phyloP scores from a whole-genome alignment of 2,113 vertebrate genomes.

The Xiphorhynchus elegans region DNA sequence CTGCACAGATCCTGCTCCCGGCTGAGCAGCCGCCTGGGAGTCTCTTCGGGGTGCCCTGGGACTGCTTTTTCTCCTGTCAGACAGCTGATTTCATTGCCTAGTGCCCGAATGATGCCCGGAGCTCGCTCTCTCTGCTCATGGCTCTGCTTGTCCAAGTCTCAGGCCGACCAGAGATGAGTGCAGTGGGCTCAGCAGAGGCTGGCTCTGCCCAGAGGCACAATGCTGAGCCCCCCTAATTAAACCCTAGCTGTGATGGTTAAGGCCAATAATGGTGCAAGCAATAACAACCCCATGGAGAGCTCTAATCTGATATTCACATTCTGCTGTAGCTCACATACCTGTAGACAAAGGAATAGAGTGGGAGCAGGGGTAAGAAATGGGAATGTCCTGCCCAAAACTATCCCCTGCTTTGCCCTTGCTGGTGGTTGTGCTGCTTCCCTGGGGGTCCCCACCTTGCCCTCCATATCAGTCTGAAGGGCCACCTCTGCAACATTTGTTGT shows the following conservation, averaged over 20 bases:
- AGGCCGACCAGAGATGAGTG: rapidly evolving
- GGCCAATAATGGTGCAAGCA: not conserved
- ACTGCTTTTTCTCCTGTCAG: not conserved
- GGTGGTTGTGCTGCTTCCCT: not conserved
- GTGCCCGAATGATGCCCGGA: not conserved
- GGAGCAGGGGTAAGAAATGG: rapidly evolving
- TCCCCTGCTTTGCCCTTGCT: not conserved
- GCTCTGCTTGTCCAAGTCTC: not conserved
- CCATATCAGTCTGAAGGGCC: not conserved
- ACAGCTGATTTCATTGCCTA: not conserved
- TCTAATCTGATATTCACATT: rapidly evolving
- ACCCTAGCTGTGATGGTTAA: not conserved
- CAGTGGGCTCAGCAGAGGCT: too few relatives aligned
- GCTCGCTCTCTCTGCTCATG: not conserved
- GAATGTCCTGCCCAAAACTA: not conserved
- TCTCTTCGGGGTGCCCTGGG: rapidly evolving
- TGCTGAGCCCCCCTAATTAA: not conserved
- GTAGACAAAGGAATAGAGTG: not conserved
- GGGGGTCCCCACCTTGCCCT: not conserved
- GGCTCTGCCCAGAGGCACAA: rapidly evolving
- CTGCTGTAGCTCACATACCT: rapidly evolving
- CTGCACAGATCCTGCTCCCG: not conserved
- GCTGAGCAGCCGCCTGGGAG: rapidly evolving
- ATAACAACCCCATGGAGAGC: not conserved
- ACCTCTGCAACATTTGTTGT: conserved; percentile 62